These are phyloP conservation scores for Bradypodion ventrale DNA, from an alignment of 2,797 vertebrate genomes.

Conservation along the genomic window DNA sequence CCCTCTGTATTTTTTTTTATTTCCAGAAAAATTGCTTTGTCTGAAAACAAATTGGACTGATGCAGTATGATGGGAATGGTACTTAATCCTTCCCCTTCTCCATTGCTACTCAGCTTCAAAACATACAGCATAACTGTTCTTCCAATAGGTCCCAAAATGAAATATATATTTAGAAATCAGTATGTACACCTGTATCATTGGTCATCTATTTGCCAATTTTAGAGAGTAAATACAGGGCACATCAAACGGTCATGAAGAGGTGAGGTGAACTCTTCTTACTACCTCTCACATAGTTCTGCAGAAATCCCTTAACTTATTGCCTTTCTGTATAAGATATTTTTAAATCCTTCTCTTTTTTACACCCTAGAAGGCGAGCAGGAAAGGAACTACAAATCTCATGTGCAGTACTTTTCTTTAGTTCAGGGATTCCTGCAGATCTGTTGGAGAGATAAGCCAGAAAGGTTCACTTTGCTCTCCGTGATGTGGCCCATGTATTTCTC, in stretches of 20 bases:
- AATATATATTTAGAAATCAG: background rate
- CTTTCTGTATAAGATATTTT: too few species aligned
- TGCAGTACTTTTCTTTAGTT: background rate
- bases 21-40: background rate
- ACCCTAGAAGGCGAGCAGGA: too few species aligned
- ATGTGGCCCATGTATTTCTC: background rate
- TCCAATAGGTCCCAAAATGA: background rate
- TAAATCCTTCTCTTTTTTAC: too few species aligned
- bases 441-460: background rate
- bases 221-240: too few species aligned
- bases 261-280: background rate
- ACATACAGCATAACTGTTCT: background rate
- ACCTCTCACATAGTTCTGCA: too few species aligned
- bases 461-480: background rate
- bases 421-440: background rate
- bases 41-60: background rate
- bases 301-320: too few species aligned
- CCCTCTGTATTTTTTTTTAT: too few species aligned
- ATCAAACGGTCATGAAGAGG: background rate
- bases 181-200: too few species aligned
- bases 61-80: background rate
- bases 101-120: background rate
- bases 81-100: background rate
- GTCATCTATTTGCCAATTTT: too few species aligned
- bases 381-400: background rate